phyloP scores from a whole-genome alignment of 2,888 invertebrate species.

The Lasiommata megera region DNA sequence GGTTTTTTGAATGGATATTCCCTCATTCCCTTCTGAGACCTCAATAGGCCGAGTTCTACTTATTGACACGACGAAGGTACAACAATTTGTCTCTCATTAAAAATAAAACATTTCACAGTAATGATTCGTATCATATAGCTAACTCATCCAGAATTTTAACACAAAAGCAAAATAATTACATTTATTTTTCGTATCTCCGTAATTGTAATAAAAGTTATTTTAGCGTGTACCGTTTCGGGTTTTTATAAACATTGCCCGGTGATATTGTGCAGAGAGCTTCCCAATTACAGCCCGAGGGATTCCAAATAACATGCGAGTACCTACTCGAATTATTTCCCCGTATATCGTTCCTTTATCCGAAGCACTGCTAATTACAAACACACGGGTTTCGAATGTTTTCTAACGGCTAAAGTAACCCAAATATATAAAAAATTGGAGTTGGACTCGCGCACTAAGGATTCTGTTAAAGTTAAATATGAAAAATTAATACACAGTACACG shows the following conservation, averaged over 20 bases:
- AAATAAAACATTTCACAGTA: conserved; percentile 14
- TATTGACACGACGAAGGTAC: conserved; percentile 8
- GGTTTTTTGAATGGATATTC: neutral
- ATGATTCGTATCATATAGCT: neutral
- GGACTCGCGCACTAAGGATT: no score
- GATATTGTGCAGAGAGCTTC: conserved; percentile 14
- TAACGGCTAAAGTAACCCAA: conserved; percentile 4
- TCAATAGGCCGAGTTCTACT: neutral
- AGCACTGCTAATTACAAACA: conserved; percentile 52
- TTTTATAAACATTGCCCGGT: conserved; percentile 5
- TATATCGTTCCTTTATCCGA: conserved; percentile 48
- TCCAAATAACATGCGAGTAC: conserved; percentile 46
- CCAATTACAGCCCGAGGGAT: conserved; percentile 48
- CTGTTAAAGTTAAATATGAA: no score
- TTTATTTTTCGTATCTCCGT: neutral
- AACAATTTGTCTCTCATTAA: conserved; percentile 12
- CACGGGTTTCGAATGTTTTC: conserved; percentile 18
- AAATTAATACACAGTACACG: no score
- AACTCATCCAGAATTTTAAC: neutral
- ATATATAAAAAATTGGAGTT: no score
- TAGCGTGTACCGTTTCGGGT: neutral
- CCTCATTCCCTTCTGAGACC: neutral
- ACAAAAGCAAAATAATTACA: neutral
- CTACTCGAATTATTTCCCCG: conserved; percentile 52
- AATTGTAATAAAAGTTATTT: conserved; percentile 15